These are phyloP conservation scores for Arion vulgaris DNA, from an alignment of 1,140 invertebrate genomes.

Conservation along the genomic window DNA sequence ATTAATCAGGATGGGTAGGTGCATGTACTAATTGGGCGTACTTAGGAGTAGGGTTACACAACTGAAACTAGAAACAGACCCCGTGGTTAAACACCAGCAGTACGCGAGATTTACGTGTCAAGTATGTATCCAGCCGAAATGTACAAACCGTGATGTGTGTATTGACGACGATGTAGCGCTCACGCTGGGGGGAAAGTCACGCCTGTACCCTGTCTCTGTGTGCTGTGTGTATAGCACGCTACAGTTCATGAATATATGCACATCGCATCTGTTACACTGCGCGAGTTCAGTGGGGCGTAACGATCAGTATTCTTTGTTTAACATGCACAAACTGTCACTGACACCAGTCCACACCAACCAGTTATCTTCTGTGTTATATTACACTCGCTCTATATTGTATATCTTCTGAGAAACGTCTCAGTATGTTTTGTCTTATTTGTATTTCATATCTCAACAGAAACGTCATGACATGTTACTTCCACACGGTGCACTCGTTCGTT, in stretches of 20 bases:
- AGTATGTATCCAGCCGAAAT: neutral
- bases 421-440: no score
- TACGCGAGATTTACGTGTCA: neutral
- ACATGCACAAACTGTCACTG: neutral
- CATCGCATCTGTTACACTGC: neutral
- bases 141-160: neutral
- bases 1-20: neutral
- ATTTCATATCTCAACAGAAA: no score
- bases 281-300: neutral
- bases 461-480: no score
- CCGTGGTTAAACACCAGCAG: neutral
- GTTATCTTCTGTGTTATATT: no score
- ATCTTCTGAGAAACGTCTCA: no score
- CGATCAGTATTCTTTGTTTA: neutral
- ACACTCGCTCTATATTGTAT: no score
- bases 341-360: no score
- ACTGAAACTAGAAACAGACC: neutral
- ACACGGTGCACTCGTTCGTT: no score
- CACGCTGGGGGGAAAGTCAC: neutral
- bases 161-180: neutral
- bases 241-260: neutral
- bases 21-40: neutral
- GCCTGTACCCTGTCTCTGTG: neutral
- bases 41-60: neutral
- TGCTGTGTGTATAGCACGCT: neutral